Evolutionary conservation across 2,888 invertebrate genomes (phyloP).

Genomic region (Drosophila rubida): DNA sequence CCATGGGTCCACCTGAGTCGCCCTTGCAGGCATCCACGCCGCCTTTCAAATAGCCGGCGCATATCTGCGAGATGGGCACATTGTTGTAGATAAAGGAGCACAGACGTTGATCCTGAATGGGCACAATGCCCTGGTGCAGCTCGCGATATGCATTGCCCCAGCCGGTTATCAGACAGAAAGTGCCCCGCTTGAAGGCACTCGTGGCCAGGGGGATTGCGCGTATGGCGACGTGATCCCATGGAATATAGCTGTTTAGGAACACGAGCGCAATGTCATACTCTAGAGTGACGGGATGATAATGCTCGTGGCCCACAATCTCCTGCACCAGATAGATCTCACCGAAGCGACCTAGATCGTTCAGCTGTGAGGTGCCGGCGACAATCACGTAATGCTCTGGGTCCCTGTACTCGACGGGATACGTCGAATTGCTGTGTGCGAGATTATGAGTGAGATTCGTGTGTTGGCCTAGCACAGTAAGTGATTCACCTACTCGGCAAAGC

Average conservation of each 20-base stretch:
- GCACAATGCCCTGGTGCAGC: slow-evolving; percentile 45
- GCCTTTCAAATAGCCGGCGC: slow-evolving; percentile 60
- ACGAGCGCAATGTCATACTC: slow-evolving; percentile 63
- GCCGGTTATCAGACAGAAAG: slow-evolving; percentile 52
- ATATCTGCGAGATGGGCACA: slow-evolving; percentile 53
- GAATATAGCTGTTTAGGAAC: slow-evolving; percentile 50
- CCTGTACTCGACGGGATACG: slow-evolving; percentile 10
- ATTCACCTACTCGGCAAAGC: slow-evolving; percentile 51
- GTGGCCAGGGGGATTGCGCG: slow-evolving; percentile 16
- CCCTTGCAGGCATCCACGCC: slow-evolving; percentile 58
- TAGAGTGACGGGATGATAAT: slow-evolving; percentile 25
- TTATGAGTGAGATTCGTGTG: background rate
- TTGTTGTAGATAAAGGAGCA: slow-evolving; percentile 47
- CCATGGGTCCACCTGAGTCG: slow-evolving; percentile 48
- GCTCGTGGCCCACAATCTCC: slow-evolving; percentile 38
- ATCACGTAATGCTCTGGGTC: slow-evolving; percentile 36
- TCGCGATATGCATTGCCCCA: slow-evolving; percentile 43
- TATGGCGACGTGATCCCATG: slow-evolving; percentile 7
- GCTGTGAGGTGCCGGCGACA: slow-evolving; percentile 44
- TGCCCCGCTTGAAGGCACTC: background rate
- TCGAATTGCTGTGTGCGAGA: slow-evolving; percentile 32
- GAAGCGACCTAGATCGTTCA: background rate
- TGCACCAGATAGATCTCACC: slow-evolving; percentile 39
- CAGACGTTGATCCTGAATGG: slow-evolving; percentile 33
- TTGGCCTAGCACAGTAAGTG: too few relatives aligned